These are phyloP conservation scores for Capreolus pygargus DNA, from an alignment of 2,113 vertebrate species.

Conservation along the genomic window DNA sequence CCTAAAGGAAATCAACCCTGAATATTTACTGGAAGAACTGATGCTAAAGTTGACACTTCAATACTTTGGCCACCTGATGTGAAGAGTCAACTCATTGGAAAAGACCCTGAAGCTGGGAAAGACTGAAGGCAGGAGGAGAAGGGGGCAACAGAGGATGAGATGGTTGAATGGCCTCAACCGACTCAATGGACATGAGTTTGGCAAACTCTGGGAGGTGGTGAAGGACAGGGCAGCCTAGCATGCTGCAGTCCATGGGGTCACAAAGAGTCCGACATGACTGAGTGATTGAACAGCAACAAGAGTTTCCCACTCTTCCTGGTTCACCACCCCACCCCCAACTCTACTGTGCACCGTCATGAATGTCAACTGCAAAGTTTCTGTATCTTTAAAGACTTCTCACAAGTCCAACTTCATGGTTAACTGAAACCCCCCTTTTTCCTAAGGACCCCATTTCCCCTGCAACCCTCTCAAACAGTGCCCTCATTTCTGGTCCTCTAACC, in stretches of 20 bases:
- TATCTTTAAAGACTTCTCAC: neutral
- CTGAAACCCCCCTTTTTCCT: neutral
- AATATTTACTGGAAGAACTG: neutral
- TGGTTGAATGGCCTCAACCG: neutral
- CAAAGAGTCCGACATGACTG: neutral
- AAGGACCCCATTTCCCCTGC: neutral
- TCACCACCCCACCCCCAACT: neutral
- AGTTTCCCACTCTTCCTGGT: neutral
- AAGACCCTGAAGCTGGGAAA: neutral
- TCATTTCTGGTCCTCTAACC: neutral
- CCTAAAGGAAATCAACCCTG: neutral
- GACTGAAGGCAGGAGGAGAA: neutral
- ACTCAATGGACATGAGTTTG: neutral
- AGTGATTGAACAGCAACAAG: neutral
- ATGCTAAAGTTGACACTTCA: neutral
- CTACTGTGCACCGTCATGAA: neutral
- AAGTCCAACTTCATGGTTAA: neutral
- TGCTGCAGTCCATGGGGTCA: neutral
- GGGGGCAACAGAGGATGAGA: neutral
- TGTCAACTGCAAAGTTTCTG: too few relatives aligned
- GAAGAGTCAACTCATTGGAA: neutral
- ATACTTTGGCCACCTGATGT: neutral
- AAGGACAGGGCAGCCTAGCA: accelerated
- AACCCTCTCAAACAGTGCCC: neutral
- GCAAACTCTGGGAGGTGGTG: neutral